Percentiles rank a stretch among this genome's conserved stretches.
Evolutionary conservation across 1,140 invertebrate species (phyloP).

Genomic region (Ridgeia piscesae): DNA sequence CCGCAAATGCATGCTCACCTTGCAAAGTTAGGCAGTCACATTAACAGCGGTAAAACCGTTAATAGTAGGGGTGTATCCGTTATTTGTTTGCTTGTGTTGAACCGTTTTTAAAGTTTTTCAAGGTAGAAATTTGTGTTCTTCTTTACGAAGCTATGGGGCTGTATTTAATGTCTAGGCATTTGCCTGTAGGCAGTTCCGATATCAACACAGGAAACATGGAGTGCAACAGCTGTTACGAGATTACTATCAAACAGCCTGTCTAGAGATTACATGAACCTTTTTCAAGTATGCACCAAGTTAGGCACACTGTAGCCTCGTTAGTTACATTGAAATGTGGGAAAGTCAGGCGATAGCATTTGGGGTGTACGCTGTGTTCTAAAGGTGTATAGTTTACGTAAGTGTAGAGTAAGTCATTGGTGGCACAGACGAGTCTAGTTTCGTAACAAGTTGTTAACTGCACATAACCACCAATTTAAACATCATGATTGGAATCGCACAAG

Average conservation of each 20-base stretch:
- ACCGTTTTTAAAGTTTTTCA: background rate
- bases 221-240: background rate
- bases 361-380: background rate
- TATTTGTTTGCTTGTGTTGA: background rate
- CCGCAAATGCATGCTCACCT: background rate
- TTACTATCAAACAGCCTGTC: background rate
- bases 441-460: background rate
- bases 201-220: background rate
- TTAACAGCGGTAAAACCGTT: too few species aligned
- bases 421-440: background rate
- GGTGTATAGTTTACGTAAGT: background rate
- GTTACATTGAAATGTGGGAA: background rate
- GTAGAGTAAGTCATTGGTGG: background rate
- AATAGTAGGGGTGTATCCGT: background rate
- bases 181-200: background rate
- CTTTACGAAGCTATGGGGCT: background rate
- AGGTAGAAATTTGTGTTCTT: background rate
- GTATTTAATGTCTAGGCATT: background rate
- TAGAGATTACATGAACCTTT: background rate
- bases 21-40: background rate
- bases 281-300: background rate
- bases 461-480: background rate
- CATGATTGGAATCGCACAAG: background rate
- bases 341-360: background rate
- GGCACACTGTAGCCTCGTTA: background rate